Evolutionary conservation across 2,113 vertebrate species (phyloP).

Genomic region (Physeter macrocephalus): DNA sequence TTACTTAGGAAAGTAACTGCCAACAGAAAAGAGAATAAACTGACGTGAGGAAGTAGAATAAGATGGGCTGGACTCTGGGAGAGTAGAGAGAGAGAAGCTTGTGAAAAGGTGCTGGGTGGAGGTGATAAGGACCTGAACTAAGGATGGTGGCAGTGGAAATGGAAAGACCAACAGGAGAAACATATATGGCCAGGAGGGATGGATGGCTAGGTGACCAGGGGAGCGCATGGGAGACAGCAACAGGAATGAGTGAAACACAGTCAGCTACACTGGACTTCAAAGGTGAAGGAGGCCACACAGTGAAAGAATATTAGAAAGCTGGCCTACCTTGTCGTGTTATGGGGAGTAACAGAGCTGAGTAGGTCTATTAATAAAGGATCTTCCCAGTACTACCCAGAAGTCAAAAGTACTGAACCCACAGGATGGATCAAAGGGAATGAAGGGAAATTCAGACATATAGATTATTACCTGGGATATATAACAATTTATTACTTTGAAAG

Average conservation of each 20-base stretch:
- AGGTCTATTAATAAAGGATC: not conserved
- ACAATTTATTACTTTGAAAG: not conserved
- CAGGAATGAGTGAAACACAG: fast-evolving
- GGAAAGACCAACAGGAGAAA: not conserved
- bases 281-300: not conserved
- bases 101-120: not conserved
- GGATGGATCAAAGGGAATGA: not conserved
- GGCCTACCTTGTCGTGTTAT: not conserved
- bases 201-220: not conserved
- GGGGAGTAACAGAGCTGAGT: not conserved
- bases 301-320: not conserved
- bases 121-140: not conserved
- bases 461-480: not conserved
- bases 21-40: not conserved
- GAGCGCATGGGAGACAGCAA: not conserved
- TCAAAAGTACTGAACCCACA: not conserved
- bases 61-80: not conserved
- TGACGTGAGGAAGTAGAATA: not conserved
- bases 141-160: not conserved
- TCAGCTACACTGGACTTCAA: not conserved
- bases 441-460: not conserved
- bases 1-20: not conserved
- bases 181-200: not conserved
- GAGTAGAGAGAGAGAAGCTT: not conserved
- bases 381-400: not conserved